phyloP scores from a whole-genome alignment of 2,888 invertebrate genomes.

The Eristalinus sepulchralis region DNA sequence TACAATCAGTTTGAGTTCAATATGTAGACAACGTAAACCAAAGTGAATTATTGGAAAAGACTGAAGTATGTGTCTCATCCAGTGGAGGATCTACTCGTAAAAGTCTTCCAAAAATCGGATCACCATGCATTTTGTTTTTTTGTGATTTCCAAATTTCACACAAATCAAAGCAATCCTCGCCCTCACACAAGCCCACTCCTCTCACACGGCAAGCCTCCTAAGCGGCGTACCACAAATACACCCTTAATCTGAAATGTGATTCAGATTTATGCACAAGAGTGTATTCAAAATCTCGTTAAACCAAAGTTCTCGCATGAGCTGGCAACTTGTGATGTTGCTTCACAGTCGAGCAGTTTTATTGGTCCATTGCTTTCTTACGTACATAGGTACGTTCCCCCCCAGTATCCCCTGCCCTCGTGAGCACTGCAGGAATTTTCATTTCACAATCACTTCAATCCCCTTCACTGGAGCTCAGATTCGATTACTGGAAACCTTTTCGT shows the following conservation, averaged over 20 bases:
- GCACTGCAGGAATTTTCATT: constrained; percentile 17
- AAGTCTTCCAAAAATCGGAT: no score
- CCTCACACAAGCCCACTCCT: not conserved
- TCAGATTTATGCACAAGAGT: not conserved
- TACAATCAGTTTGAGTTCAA: no score
- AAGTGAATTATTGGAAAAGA: no score
- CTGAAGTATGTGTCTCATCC: no score
- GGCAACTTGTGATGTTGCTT: constrained; percentile 15
- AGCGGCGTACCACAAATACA: not conserved
- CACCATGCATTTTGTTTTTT: no score
- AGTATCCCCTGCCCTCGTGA: not conserved
- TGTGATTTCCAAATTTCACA: not conserved
- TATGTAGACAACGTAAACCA: no score
- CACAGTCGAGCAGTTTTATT: constrained; percentile 17
- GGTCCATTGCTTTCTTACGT: constrained; percentile 12
- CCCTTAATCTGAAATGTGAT: not conserved
- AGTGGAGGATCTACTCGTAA: no score
- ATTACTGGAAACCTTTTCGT: constrained; percentile 21
- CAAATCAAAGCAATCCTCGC: not conserved
- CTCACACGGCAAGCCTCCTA: not conserved
- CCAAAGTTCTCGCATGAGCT: constrained; percentile 10
- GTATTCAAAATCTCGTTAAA: constrained; percentile 1
- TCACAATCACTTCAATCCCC: constrained; percentile 19
- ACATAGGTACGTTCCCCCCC: not conserved
- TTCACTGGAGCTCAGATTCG: not conserved